Evolutionary conservation across 2,888 invertebrate species (phyloP).

Genomic region (Molanna angustata): DNA sequence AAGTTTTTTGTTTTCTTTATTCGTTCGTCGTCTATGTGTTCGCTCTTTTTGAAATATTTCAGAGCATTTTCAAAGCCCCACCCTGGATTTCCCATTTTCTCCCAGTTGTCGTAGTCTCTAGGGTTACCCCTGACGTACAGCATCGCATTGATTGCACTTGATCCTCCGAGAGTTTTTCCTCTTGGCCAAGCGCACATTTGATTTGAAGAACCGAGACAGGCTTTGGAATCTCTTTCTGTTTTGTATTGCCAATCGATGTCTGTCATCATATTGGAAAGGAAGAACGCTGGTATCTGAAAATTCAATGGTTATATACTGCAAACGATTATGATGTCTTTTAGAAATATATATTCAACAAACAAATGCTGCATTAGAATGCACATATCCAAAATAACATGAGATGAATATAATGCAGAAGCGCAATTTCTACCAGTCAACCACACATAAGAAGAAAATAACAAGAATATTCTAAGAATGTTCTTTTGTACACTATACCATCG

Average conservation of each 20-base stretch:
- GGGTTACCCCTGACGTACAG: conserved; percentile 58
- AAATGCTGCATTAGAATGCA: too few relatives aligned
- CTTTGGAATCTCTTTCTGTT: conserved; percentile 45
- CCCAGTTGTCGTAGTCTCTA: conserved; percentile 57
- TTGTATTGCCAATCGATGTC: conserved; percentile 56
- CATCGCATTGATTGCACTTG: conserved; percentile 61
- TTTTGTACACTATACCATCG: too few relatives aligned
- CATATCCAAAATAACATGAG: too few relatives aligned
- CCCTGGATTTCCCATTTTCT: conserved; percentile 48
- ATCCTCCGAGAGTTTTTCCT: conserved; percentile 64
- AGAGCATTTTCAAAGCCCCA: conserved; percentile 55
- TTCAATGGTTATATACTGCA: too few relatives aligned
- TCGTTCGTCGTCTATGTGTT: conserved; percentile 42
- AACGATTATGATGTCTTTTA: too few relatives aligned
- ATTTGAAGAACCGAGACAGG: conserved; percentile 45
- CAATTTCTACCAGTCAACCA: too few relatives aligned
- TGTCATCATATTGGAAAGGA: conserved; percentile 40
- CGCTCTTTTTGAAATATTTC: conserved; percentile 51
- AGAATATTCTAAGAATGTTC: too few relatives aligned
- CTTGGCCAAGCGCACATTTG: conserved; percentile 57
- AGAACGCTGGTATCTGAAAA: conserved; percentile 43
- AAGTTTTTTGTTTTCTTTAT: conserved; percentile 35
- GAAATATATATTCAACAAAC: too few relatives aligned
- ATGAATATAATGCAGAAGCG: too few relatives aligned
- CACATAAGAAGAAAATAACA: too few relatives aligned